Percentiles rank a stretch among this genome's conserved stretches.
Evolutionary conservation across 2,888 invertebrate species (phyloP).

Genomic region (Pharmacophagus antenor): DNA sequence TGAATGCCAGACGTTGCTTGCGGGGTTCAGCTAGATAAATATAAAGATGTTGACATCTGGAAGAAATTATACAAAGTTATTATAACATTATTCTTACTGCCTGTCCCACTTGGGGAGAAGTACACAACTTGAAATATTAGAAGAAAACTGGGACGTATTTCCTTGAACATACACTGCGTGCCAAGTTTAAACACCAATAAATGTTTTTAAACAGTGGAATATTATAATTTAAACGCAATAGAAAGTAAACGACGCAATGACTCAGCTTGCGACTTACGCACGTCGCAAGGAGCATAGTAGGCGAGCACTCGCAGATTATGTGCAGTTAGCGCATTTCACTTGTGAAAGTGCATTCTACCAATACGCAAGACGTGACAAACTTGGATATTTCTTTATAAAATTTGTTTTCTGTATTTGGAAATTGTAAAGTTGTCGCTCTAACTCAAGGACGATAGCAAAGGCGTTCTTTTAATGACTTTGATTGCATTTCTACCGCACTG

Average conservation of each 20-base stretch:
- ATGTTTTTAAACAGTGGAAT: conserved; percentile 23
- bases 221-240: conserved; percentile 32
- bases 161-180: conserved; percentile 6
- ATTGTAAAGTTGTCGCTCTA: too few species aligned
- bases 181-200: conserved; percentile 13
- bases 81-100: not conserved
- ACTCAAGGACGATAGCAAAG: conserved; percentile 4
- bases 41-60: not conserved
- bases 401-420: conserved; percentile 1
- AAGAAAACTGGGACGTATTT: conserved; percentile 16
- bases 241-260: conserved; percentile 36
- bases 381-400: conserved; percentile 10
- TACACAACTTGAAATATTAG: conserved; percentile 5
- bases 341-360: conserved; percentile 38
- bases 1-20: too few species aligned
- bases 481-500: too few species aligned
- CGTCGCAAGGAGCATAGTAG: conserved; percentile 12
- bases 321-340: conserved; percentile 43
- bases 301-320: conserved; percentile 35
- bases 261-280: conserved; percentile 35
- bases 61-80: not conserved
- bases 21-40: too few species aligned
- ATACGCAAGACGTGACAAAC: conserved; percentile 29
- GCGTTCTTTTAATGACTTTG: too few species aligned
- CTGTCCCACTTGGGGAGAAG: not conserved